phyloP scores from a whole-genome alignment of 2,797 vertebrate species.

The Acrossocheilus wenchowensis region DNA sequence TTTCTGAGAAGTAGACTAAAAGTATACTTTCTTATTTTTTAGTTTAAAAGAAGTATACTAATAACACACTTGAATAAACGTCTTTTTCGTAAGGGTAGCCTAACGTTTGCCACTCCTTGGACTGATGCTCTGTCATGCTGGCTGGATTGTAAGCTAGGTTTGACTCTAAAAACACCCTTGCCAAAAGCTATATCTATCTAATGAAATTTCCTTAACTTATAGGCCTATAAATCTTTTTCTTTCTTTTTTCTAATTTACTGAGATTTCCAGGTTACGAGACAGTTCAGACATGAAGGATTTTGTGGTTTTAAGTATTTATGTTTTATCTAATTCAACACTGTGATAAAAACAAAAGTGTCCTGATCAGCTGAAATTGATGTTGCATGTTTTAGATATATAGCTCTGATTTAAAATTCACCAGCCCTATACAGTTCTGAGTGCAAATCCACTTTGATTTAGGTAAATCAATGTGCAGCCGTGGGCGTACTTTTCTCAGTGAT shows the following conservation, averaged over 20 bases:
- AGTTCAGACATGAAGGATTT: neutral
- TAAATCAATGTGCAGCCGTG: neutral
- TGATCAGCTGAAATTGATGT: neutral
- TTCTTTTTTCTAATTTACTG: neutral
- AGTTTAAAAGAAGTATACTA: too few relatives aligned
- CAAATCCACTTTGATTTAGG: conserved; percentile 11
- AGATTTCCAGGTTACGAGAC: neutral
- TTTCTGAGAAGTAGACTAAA: too few relatives aligned
- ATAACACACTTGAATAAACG: too few relatives aligned
- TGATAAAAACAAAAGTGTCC: neutral
- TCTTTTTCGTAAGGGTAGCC: too few relatives aligned
- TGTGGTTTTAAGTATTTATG: neutral
- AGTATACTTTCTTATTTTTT: too few relatives aligned
- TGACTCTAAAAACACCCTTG: neutral
- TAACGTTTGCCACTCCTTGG: neutral
- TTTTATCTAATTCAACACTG: neutral
- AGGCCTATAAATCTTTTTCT: neutral
- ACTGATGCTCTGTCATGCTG: neutral
- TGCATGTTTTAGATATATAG: neutral
- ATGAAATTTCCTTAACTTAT: neutral
- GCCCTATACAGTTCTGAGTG: neutral
- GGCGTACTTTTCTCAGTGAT: neutral
- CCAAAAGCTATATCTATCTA: neutral
- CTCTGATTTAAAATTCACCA: conserved; percentile 24
- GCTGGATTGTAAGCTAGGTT: neutral